phyloP scores from a whole-genome alignment of 2,888 invertebrate genomes.

The Troides aeacus region DNA sequence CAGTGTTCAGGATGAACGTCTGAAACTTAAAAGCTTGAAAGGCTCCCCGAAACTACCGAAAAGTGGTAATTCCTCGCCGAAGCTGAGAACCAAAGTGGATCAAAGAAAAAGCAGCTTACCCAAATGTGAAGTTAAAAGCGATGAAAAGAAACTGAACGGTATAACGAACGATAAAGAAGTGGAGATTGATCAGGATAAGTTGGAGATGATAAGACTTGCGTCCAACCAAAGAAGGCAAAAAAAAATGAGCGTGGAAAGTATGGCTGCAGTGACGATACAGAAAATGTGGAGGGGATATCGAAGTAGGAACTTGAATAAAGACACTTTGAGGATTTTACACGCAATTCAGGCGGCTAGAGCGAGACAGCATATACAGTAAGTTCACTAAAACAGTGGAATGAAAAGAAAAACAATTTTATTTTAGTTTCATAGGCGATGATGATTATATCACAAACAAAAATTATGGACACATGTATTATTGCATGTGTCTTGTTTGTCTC shows the following conservation, averaged over 20 bases:
- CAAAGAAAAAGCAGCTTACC: conserved; percentile 68
- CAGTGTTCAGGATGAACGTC: conserved; percentile 59
- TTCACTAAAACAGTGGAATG: conserved; percentile 30
- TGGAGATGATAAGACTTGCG: conserved; percentile 62
- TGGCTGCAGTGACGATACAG: conserved; percentile 89
- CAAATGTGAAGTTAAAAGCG: conserved; percentile 48
- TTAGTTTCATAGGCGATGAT: neutral
- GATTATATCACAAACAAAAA: neutral
- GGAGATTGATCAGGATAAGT: conserved; percentile 56
- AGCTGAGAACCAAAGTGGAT: conserved; percentile 64
- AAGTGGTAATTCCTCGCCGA: conserved; percentile 73
- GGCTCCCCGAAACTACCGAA: conserved; percentile 70
- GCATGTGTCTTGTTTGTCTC: no score
- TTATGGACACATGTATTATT: no score
- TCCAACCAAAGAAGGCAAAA: conserved; percentile 69
- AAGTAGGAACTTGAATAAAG: conserved; percentile 86
- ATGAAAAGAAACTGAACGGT: conserved; percentile 59
- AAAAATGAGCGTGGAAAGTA: conserved; percentile 61
- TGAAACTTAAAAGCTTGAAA: conserved; percentile 52
- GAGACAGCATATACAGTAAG: conserved; percentile 91
- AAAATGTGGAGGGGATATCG: conserved; percentile 92
- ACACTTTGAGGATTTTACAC: conserved; percentile 82
- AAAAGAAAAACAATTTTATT: neutral
- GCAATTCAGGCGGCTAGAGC: conserved; percentile 88
- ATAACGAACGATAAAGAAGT: conserved; percentile 41